Evolutionary conservation across 2,797 vertebrate species (phyloP).

Genomic region (Muraenolepis orangiensis): DNA sequence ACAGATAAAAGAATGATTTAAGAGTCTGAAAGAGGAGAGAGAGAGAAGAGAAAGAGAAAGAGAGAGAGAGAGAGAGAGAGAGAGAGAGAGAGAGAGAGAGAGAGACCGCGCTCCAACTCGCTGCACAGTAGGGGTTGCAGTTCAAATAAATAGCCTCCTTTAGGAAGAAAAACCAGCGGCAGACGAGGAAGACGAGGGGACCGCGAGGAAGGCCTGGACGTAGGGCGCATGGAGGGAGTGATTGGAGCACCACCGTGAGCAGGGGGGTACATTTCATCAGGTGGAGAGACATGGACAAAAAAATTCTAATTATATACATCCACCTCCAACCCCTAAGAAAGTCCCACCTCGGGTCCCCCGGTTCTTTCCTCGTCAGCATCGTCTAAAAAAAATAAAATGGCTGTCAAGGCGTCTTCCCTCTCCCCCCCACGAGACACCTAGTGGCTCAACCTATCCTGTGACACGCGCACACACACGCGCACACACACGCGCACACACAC

Average conservation of each 20-base stretch:
- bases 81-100: conserved; percentile 91
- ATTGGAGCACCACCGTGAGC: too few relatives aligned
- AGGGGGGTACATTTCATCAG: too few relatives aligned
- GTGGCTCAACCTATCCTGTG: not conserved
- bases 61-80: conserved; percentile 91
- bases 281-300: too few relatives aligned
- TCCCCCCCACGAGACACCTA: too few relatives aligned
- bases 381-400: too few relatives aligned
- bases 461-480: conserved; percentile 3
- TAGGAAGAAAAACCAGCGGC: conserved; percentile 35
- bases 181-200: conserved; percentile 25
- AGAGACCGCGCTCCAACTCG: conserved; percentile 88
- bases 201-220: not conserved
- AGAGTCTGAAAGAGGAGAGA: conserved; percentile 92
- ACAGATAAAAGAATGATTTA: conserved; percentile 98
- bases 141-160: conserved; percentile 99
- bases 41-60: too few relatives aligned
- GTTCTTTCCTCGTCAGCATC: too few relatives aligned
- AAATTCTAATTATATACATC: too few relatives aligned
- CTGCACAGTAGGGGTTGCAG: conserved; percentile 92
- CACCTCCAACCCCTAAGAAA: too few relatives aligned
- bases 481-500: conserved; percentile 34
- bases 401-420: not conserved
- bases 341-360: too few relatives aligned
- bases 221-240: too few relatives aligned